Percentiles rank a stretch among this genome's conserved stretches.
Conservation (phyloP, 2,797 vertebrate species). For the Pteronotus mesoamericanus region DNA sequence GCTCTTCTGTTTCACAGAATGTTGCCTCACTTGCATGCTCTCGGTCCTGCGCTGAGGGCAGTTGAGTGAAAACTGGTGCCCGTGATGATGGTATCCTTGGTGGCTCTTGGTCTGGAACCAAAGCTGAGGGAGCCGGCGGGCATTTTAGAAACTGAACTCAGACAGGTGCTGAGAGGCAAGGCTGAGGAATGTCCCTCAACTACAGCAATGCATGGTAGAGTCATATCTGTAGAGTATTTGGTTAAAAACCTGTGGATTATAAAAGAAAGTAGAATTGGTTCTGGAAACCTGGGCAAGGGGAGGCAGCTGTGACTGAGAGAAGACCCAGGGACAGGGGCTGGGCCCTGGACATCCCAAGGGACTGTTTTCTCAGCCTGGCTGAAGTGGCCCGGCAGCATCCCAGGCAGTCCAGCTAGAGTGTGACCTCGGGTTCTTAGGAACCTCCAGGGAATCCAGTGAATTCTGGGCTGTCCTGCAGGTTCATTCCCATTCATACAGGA, state of each 20-base stretch:
- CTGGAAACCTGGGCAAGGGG: not conserved
- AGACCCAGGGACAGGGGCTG: not conserved
- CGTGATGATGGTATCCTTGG: not conserved
- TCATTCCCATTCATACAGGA: slow-evolving; percentile 52
- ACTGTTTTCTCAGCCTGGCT: not conserved
- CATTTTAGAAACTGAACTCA: not conserved
- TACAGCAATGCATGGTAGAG: not conserved
- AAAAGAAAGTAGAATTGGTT: not conserved
- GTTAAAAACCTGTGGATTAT: not conserved
- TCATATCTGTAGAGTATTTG: not conserved
- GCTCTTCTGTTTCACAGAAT: not conserved
- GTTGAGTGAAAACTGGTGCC: not conserved
- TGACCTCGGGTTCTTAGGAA: not conserved
- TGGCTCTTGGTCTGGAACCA: not conserved
- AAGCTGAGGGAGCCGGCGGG: not conserved
- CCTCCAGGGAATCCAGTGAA: not conserved
- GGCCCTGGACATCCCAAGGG: not conserved
- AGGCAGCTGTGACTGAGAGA: not conserved
- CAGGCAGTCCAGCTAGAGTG: not conserved
- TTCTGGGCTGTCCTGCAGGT: slow-evolving; percentile 25
- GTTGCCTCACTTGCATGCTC: not conserved
- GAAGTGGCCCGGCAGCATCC: too few species aligned
- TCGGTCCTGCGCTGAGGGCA: rapidly evolving
- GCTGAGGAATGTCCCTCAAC: not conserved
- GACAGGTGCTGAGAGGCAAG: not conserved